Evolutionary conservation across 2,888 invertebrate species (phyloP).

Genomic region (Achlya flavicornis): DNA sequence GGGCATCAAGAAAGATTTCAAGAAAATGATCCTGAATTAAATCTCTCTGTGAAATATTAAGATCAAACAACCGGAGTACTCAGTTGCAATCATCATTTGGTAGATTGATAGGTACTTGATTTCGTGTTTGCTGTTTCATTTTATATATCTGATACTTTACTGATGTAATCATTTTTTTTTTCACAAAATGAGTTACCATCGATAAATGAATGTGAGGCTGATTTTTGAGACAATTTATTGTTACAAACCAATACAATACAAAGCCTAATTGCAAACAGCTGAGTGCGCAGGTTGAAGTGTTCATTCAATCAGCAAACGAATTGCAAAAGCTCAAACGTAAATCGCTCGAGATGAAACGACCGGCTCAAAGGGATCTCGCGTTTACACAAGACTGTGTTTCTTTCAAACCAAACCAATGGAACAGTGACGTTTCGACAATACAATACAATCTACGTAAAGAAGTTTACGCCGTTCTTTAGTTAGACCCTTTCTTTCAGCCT

Average conservation of each 20-base stretch:
- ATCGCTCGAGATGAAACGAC: slow-evolving; percentile 56
- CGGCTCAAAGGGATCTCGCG: slow-evolving; percentile 49
- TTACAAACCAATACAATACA: slow-evolving; percentile 24
- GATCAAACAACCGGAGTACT: too few species aligned
- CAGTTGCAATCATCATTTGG: too few species aligned
- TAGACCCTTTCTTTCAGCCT: neutral
- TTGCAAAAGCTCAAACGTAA: slow-evolving; percentile 54
- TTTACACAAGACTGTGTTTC: slow-evolving; percentile 43
- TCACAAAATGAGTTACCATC: too few species aligned
- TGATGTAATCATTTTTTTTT: too few species aligned
- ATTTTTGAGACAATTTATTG: slow-evolving; percentile 23
- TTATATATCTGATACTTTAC: too few species aligned
- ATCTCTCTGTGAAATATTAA: too few species aligned
- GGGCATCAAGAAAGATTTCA: too few species aligned
- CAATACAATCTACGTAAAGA: slow-evolving; percentile 21
- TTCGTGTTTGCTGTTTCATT: too few species aligned
- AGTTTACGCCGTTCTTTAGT: slow-evolving; percentile 6
- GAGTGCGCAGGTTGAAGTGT: slow-evolving; percentile 43
- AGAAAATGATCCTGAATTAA: too few species aligned
- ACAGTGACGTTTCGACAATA: slow-evolving; percentile 22
- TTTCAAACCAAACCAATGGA: slow-evolving; percentile 31
- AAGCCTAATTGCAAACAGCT: slow-evolving; percentile 47
- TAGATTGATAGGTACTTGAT: too few species aligned
- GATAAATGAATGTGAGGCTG: neutral
- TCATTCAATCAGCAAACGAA: slow-evolving; percentile 51